Conservation (phyloP, 2,113 vertebrate species). For the Antennarius striatus region DNA sequence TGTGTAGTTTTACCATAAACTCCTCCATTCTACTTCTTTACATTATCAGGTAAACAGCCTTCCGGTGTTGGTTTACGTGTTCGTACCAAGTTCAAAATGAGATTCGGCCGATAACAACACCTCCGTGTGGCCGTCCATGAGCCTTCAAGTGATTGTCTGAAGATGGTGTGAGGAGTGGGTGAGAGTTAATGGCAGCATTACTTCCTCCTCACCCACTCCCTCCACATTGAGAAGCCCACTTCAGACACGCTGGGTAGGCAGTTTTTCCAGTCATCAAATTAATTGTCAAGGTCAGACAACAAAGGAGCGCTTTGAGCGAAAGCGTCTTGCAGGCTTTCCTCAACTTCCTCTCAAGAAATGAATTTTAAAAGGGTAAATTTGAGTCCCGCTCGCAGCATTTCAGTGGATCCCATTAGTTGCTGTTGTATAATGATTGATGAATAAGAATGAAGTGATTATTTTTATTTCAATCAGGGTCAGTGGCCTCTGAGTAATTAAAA, state of each 20-base stretch:
- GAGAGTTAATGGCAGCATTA: constrained; percentile 50
- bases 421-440: constrained; percentile 2
- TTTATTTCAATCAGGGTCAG: constrained; percentile 14
- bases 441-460: constrained; percentile 32
- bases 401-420: constrained; percentile 42
- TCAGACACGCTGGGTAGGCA: constrained; percentile 68
- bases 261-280: constrained; percentile 79
- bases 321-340: constrained; percentile 7
- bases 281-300: constrained; percentile 76
- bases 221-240: constrained; percentile 58
- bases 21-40: too few species aligned
- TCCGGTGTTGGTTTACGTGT: constrained; percentile 1
- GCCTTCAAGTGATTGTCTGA: constrained; percentile 40
- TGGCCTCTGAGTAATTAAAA: too few species aligned
- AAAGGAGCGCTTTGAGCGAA: constrained; percentile 39
- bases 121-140: constrained; percentile 43
- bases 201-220: constrained; percentile 28
- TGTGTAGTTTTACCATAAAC: too few species aligned
- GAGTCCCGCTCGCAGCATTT: constrained; percentile 25
- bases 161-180: constrained; percentile 47
- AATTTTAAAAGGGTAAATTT: constrained; percentile 19
- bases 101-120: constrained; percentile 20
- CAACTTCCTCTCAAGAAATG: constrained; percentile 28
- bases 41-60: constrained; percentile 18
- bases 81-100: constrained; percentile 16